Percentiles rank a stretch among this genome's conserved stretches.
These are phyloP conservation scores for Brachyhypopomus occidentalis DNA, from an alignment of 2,113 vertebrate genomes.

Conservation along the genomic window DNA sequence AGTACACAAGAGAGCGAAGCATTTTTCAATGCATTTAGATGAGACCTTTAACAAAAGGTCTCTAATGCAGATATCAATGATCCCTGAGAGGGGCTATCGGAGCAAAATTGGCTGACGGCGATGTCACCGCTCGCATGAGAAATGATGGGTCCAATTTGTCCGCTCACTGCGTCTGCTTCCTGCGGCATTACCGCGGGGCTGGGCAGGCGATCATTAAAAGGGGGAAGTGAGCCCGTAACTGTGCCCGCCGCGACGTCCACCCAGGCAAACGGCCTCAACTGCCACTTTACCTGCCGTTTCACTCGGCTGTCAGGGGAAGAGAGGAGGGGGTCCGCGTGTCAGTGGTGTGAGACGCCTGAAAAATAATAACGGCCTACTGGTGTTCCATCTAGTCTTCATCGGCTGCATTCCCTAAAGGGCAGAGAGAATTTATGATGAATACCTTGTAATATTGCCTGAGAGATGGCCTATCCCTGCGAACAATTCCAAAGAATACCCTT, in stretches of 20 bases:
- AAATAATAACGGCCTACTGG: constrained; percentile 69
- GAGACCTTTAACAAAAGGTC: constrained; percentile 82
- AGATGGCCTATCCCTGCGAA: neutral
- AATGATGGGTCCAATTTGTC: constrained; percentile 80
- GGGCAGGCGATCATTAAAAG: constrained; percentile 61
- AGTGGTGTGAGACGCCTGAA: constrained; percentile 57
- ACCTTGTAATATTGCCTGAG: constrained; percentile 50
- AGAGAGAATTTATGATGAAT: constrained; percentile 65
- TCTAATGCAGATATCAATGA: constrained; percentile 82
- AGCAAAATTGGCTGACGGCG: constrained; percentile 76
- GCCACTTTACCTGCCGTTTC: constrained; percentile 68
- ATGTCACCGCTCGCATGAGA: constrained; percentile 78
- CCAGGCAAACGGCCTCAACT: constrained; percentile 64
- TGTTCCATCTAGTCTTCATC: constrained; percentile 68
- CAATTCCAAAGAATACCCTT: constrained; percentile 17
- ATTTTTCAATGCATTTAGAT: constrained; percentile 85
- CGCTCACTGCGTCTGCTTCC: constrained; percentile 59
- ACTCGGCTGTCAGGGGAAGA: constrained; percentile 61
- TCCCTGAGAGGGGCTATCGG: constrained; percentile 74
- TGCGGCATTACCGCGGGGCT: constrained; percentile 34
- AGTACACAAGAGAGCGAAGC: constrained; percentile 66
- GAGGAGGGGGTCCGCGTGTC: constrained; percentile 59
- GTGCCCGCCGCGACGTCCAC: constrained; percentile 60
- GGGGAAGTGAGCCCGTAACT: constrained; percentile 63
- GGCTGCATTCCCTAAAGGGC: constrained; percentile 54